A percentile compares a stretch with the other conserved stretches of the same genome.
Conservation (phyloP, 2,113 vertebrate species). For the Muscicapa adusta region DNA sequence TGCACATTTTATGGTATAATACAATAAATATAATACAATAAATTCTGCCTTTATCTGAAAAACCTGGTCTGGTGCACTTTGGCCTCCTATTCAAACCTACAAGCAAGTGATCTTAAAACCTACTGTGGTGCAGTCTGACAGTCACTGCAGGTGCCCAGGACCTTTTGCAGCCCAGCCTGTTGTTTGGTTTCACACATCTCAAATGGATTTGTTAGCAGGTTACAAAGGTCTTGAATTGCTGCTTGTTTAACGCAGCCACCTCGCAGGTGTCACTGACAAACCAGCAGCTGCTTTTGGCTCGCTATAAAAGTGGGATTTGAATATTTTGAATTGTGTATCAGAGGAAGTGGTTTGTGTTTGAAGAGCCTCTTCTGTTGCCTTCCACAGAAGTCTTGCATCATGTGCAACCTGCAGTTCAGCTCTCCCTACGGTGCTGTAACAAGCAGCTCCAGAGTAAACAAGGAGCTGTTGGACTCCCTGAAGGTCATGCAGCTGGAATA, state of each 20-base stretch:
- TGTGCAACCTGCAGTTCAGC: rapidly evolving
- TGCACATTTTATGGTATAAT: neutral
- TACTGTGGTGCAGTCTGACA: neutral
- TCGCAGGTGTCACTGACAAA: neutral
- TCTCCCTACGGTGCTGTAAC: rapidly evolving
- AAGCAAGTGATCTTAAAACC: neutral
- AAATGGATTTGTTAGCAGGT: neutral
- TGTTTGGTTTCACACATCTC: neutral
- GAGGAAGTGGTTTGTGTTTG: neutral
- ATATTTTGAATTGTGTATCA: neutral
- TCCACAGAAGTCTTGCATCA: neutral
- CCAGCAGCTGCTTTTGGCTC: neutral
- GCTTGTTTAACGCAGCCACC: neutral
- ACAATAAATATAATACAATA: neutral
- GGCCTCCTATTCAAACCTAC: neutral
- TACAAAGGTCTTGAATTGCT: neutral
- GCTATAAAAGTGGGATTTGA: neutral
- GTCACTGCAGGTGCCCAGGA: neutral
- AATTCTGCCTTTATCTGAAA: neutral
- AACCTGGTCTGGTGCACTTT: neutral
- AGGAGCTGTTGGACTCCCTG: neutral
- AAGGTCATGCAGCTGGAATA: neutral
- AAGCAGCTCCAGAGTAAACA: neutral
- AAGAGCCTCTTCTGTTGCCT: neutral
- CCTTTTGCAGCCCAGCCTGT: neutral